A percentile compares a stretch with the other conserved stretches of the same genome.
Conservation (phyloP, 2,888 invertebrate genomes). For the Metacarcinus magister region DNA sequence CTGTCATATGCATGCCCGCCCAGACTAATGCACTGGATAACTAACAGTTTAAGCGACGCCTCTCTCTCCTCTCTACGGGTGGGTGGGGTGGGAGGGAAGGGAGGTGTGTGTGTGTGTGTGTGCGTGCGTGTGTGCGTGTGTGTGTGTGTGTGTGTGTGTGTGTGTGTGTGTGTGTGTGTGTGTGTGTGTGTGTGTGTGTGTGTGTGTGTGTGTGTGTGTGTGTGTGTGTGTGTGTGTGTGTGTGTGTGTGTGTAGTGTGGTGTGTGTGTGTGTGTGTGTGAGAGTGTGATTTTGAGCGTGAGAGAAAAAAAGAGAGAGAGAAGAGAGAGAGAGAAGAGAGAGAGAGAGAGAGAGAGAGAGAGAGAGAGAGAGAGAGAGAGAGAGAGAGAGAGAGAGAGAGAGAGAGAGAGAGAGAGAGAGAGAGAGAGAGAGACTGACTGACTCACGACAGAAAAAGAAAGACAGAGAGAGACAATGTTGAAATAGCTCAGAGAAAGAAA, state of each 20-base stretch:
- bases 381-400: conserved; percentile 34
- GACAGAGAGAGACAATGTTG: conserved; percentile 30
- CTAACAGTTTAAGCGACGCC: conserved; percentile 26
- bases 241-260: too few relatives aligned
- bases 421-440: conserved; percentile 38
- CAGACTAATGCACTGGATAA: not conserved
- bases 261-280: conserved; percentile 39
- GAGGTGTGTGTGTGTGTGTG: not conserved
- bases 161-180: conserved; percentile 39
- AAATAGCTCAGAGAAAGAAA: not conserved
- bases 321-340: not conserved
- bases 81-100: not conserved
- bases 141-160: conserved; percentile 17
- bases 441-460: not conserved
- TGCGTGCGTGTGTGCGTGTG: conserved; percentile 36
- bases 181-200: conserved; percentile 27
- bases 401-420: conserved; percentile 48
- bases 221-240: not conserved
- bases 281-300: not conserved
- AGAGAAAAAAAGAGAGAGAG: not conserved
- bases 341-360: not conserved
- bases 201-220: conserved; percentile 26
- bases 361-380: conserved; percentile 36
- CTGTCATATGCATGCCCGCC: not conserved
- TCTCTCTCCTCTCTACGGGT: not conserved